Conservation (phyloP, 1,140 invertebrate species). For the Ooceraea biroi region DNA sequence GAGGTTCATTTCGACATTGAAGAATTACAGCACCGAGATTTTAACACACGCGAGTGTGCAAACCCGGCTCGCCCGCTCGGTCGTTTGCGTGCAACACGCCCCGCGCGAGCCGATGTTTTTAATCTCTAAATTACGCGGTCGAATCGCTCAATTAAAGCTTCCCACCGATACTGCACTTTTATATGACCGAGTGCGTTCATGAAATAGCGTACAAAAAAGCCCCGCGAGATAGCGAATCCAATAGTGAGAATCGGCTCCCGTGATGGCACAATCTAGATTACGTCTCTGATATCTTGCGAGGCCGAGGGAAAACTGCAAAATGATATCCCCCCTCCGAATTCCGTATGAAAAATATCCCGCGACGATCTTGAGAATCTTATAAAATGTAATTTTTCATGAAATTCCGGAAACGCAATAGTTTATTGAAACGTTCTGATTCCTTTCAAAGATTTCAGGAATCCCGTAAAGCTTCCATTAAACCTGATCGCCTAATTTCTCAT, state of each 20-base stretch:
- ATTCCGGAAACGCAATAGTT: not conserved
- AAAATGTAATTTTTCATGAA: not conserved
- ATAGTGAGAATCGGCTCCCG: constrained; percentile 50
- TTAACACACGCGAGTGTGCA: constrained; percentile 44
- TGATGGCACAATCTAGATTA: constrained; percentile 40
- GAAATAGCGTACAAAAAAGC: constrained; percentile 47
- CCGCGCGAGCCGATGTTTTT: constrained; percentile 43
- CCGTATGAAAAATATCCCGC: too few relatives aligned
- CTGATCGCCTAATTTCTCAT: not conserved
- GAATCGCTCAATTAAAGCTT: constrained; percentile 62
- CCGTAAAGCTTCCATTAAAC: not conserved
- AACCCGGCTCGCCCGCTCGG: not conserved
- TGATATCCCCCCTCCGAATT: not conserved
- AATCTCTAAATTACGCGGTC: constrained; percentile 63
- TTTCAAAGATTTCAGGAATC: not conserved
- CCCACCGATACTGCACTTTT: constrained; percentile 13
- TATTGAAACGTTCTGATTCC: not conserved
- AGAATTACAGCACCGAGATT: constrained; percentile 56
- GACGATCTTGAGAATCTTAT: not conserved
- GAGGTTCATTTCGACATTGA: constrained; percentile 61
- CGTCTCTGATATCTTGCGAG: constrained; percentile 34
- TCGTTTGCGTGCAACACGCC: constrained; percentile 35
- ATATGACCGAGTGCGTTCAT: constrained; percentile 22
- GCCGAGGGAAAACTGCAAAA: not conserved
- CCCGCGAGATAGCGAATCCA: constrained; percentile 34